phyloP scores from a whole-genome alignment of 2,797 vertebrate genomes.

The Pseudomugil tenellus region DNA sequence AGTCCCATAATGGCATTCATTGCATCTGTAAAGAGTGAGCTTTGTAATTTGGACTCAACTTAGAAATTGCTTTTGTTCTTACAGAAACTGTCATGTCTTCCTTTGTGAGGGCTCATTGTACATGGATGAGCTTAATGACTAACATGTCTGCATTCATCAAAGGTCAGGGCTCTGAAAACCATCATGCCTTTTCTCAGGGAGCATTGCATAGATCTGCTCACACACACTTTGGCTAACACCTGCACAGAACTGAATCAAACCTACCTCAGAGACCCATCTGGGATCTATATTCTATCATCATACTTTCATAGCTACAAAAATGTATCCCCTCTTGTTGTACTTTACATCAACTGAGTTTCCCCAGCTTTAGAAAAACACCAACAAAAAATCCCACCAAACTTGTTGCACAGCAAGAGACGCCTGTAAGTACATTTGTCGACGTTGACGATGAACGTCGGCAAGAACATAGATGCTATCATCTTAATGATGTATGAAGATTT shows the following conservation, averaged over 20 bases:
- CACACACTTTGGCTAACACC: constrained; percentile 17
- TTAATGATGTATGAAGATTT: background rate
- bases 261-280: constrained; percentile 21
- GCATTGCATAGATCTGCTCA: constrained; percentile 1
- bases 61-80: background rate
- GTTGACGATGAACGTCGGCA: constrained; percentile 1
- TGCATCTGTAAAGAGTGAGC: constrained; percentile 3
- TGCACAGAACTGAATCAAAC: constrained; percentile 8
- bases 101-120: constrained; percentile 43
- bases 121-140: constrained; percentile 18
- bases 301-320: constrained; percentile 24
- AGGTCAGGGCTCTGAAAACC: constrained; percentile 44
- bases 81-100: constrained; percentile 33
- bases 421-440: background rate
- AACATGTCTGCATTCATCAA: constrained; percentile 24
- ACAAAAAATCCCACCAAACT: background rate
- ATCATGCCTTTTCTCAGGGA: constrained; percentile 30
- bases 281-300: constrained; percentile 19
- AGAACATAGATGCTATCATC: constrained; percentile 8
- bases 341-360: constrained; percentile 10
- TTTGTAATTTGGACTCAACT: constrained; percentile 7
- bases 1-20: background rate
- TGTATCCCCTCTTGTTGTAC: background rate
- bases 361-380: background rate
- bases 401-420: constrained; percentile 8